Base-by-base conservation (phyloP, 2,888 invertebrate genomes). In the Plagodis dolabraria region DNA sequence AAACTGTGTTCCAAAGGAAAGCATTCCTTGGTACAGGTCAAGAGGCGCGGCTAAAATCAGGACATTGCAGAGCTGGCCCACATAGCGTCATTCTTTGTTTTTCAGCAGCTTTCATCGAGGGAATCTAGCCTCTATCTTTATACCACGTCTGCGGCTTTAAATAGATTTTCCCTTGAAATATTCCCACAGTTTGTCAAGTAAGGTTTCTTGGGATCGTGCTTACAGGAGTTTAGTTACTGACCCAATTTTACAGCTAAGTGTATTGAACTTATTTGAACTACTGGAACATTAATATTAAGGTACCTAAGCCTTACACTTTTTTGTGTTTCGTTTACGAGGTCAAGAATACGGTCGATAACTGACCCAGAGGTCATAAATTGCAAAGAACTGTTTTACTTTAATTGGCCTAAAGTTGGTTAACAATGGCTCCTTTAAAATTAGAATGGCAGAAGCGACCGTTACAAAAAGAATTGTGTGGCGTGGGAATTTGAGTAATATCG, bases 1-100 rank as follows among this genome's bases (percentile, higher is more conserved):
- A 71, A 64, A 55, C 67, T 54, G 60, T 62, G 65, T 69, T 22
- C 22, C 22, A 22, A 22, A 22, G 2, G 22, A 22, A 22, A 22
- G 68, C 53, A 61, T 67, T 68, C 69, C 69, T 69, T 73, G 71
- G 74, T 75, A 69, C 68, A 64, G 69, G 65, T 56, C 60, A 66
- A 69, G 76, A 78, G 75, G 76, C 82, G 83, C 43, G 79, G 79
- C 69, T 57, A 61, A 79, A 90, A 86, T 82, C 82, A 85, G 91
- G 88, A 65, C 91, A 90, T 80, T 90, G 90, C 90, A 86, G 87
- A 69, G 77, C 74, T 83, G 89, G 60, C 89, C 90, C 79, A 90
- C 80, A 85, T 90, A 85, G 67, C 64, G 63, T 71, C 67, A 65
- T 55, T 69, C 68, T 74, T 77, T 80, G 79, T 83, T 80, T 80